Evolutionary conservation across 30 jellyfish, hydroid and myxozoan species (phyloP).

Genomic region (Clytia hemisphaerica): DNA sequence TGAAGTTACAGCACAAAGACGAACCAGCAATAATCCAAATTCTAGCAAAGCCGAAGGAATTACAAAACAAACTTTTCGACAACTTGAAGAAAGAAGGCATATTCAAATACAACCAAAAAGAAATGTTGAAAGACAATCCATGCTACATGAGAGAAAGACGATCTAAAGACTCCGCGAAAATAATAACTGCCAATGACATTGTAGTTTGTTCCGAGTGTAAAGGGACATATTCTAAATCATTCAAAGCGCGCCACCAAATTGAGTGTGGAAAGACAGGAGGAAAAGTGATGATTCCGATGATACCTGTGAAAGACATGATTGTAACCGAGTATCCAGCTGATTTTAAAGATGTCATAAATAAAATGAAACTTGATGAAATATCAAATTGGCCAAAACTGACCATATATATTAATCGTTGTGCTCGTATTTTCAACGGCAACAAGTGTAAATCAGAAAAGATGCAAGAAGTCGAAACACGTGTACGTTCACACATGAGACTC

Average conservation of each 20-base stretch:
- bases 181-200: no score
- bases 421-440: not conserved
- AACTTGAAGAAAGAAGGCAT: not conserved
- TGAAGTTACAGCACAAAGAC: constrained; percentile 1
- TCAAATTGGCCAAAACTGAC: not conserved
- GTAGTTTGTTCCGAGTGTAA: not conserved
- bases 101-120: constrained; percentile 6
- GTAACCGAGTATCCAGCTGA: not conserved
- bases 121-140: not conserved
- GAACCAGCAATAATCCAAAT: constrained; percentile 8
- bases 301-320: not conserved
- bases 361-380: not conserved
- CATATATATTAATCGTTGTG: no score
- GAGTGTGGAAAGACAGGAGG: not conserved
- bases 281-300: not conserved
- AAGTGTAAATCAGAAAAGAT: not conserved
- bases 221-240: not conserved
- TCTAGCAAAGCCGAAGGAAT: not conserved
- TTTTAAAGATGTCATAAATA: not conserved
- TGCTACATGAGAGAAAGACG: not conserved
- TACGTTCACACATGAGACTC: not conserved
- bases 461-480: not conserved
- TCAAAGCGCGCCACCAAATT: not conserved
- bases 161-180: not conserved
- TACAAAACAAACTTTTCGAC: not conserved